Evolutionary conservation across 2,888 invertebrate genomes (phyloP).

Genomic region (Plutella xylostella): DNA sequence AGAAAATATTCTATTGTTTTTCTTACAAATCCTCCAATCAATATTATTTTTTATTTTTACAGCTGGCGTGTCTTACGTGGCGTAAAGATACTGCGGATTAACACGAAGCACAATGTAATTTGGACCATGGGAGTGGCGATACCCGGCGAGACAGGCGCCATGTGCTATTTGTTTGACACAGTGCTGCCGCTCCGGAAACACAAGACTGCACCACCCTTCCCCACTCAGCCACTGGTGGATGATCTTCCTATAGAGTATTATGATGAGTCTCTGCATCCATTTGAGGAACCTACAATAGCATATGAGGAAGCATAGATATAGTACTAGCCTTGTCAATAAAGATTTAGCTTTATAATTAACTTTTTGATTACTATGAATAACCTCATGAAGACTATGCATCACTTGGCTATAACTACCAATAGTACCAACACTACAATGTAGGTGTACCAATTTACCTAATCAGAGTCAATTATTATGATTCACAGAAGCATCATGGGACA

Average conservation of each 20-base stretch:
- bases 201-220: slow-evolving; percentile 77
- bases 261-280: slow-evolving; percentile 80
- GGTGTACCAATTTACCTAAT: too few species aligned
- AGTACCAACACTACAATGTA: too few species aligned
- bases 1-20: too few species aligned
- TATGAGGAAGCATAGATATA: slow-evolving; percentile 54
- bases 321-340: background rate
- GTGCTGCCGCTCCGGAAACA: slow-evolving; percentile 72
- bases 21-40: too few species aligned
- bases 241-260: slow-evolving; percentile 79
- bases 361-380: too few species aligned
- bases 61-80: slow-evolving; percentile 72
- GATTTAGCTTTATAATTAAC: background rate
- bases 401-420: too few species aligned
- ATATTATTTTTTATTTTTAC: too few species aligned
- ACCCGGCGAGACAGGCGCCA: slow-evolving; percentile 85
- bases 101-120: slow-evolving; percentile 93
- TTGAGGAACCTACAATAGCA: slow-evolving; percentile 77
- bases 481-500: too few species aligned
- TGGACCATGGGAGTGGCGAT: slow-evolving; percentile 86
- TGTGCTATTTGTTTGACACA: slow-evolving; percentile 87
- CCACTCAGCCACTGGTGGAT: slow-evolving; percentile 78
- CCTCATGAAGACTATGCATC: too few species aligned
- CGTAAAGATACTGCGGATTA: slow-evolving; percentile 88
- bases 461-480: too few species aligned